Evolutionary conservation across 2,113 vertebrate species (phyloP), one percentile per base, ranked within the genome.

Genomic region (Pitta sordida): DNA sequence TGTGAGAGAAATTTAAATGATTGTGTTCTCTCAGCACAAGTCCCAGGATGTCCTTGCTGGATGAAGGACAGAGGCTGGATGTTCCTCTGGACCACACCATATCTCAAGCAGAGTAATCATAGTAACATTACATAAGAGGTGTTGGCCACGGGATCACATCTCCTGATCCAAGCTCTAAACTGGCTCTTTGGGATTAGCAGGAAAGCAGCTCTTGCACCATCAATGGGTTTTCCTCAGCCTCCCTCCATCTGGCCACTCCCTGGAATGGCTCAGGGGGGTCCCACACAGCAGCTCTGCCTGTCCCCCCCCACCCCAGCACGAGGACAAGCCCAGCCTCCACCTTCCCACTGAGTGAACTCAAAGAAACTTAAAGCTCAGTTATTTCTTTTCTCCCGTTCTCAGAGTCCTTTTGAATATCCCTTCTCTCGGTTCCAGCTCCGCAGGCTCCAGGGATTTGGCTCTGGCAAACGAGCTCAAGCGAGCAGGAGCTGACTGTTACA

Each of bases 401-500:
- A 63, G 79, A 86, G 75, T 71, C 64, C 82, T 73, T 90, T 49
- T 80, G 68, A 94, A 85, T 88, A 74, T 91, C 85, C 59, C 81
- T 48, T 90, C 88, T 75, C 76, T 82, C 70, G 67, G 91, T 82
- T 87, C 93, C 78, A 92, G 67, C 90, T 95, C 85, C 9, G 1
- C 48, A 62, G 84, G 75, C 93, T 93, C 91, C 71, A 88, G 95
- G 93, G 96, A 93, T 94, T 96, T 95, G 95, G 90, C 65, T 86
- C 88, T 91, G 81, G 85, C 93, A 95, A 83, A 95, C 63, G 70
- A 83, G 83, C 95, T 83, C 85, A 92, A 83, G 93, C 90, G 78
- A 93, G 92, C 71, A 39, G 91, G 93, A 96, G 94, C 95, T 96
- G 96, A 96, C 96, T 96, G 94, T 94, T 96, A 94, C 84, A 91